Percentiles rank a stretch among this genome's conserved stretches.
These are phyloP conservation scores for Cosmopolites sordidus DNA, from an alignment of 2,888 invertebrate genomes.

Conservation along the genomic window DNA sequence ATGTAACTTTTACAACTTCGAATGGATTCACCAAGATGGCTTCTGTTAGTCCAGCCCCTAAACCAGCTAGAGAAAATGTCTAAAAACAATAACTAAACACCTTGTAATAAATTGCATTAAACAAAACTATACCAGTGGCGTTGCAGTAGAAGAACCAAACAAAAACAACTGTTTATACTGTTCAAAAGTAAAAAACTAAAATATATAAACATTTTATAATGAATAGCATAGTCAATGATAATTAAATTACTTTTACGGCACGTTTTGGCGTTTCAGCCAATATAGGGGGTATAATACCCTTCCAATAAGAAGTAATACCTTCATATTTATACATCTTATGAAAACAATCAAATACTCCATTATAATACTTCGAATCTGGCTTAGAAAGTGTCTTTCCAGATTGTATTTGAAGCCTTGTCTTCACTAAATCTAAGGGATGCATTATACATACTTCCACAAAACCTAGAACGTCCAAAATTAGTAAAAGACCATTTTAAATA, in stretches of 20 bases:
- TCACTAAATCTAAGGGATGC: constrained; percentile 92
- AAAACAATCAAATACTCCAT: constrained; percentile 82
- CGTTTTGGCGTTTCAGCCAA: constrained; percentile 92
- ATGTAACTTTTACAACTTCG: constrained; percentile 91
- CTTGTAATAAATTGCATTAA: no score
- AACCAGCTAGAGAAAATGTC: constrained; percentile 85
- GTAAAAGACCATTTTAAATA: background rate
- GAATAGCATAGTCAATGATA: constrained; percentile 14
- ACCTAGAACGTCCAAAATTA: constrained; percentile 45
- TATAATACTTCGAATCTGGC: constrained; percentile 58
- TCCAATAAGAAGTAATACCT: constrained; percentile 83
- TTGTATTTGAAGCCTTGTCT: constrained; percentile 84
- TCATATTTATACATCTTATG: constrained; percentile 82
- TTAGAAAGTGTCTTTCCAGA: constrained; percentile 44
- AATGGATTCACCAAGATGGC: constrained; percentile 90
- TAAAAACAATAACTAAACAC: constrained; percentile 53
- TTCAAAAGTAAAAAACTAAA: constrained; percentile 85
- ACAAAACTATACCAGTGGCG: constrained; percentile 76
- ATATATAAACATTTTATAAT: no score
- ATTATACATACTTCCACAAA: constrained; percentile 93
- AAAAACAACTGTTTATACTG: constrained; percentile 84
- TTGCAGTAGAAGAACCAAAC: constrained; percentile 70
- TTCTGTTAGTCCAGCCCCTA: constrained; percentile 88
- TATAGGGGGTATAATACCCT: constrained; percentile 90
- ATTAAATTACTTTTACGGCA: constrained; percentile 68